phyloP scores from a whole-genome alignment of 2,797 vertebrate genomes.

The Octomys mimax region DNA sequence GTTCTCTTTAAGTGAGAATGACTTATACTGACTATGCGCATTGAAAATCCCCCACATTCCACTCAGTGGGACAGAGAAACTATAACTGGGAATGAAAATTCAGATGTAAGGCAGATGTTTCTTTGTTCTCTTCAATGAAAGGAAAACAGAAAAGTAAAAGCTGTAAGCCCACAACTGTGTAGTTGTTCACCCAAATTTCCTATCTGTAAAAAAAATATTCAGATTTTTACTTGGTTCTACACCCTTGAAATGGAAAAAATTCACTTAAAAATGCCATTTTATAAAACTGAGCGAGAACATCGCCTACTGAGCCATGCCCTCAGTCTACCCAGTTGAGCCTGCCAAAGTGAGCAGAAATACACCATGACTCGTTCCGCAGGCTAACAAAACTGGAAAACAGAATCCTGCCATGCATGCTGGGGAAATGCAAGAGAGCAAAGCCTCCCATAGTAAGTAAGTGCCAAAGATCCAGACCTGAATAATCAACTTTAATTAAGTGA shows the following conservation, averaged over 20 bases:
- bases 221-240: constrained; percentile 16
- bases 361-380: background rate
- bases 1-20: background rate
- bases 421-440: background rate
- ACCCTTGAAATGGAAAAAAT: background rate
- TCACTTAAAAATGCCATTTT: constrained; percentile 20
- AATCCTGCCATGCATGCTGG: background rate
- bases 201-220: background rate
- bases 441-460: background rate
- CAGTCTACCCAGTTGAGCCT: background rate
- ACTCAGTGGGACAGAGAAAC: constrained; percentile 3
- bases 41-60: constrained; percentile 40
- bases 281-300: background rate
- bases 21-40: background rate
- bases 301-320: background rate
- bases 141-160: constrained; percentile 42
- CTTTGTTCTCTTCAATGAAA: constrained; percentile 26
- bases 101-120: background rate
- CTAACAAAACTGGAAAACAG: background rate
- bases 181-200: background rate
- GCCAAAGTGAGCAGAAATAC: background rate
- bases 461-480: background rate
- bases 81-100: constrained; percentile 13
- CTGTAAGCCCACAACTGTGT: background rate
- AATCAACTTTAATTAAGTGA: constrained; percentile 14